Evolutionary conservation across 2,113 vertebrate species (phyloP).

Genomic region (Pimephales promelas): DNA sequence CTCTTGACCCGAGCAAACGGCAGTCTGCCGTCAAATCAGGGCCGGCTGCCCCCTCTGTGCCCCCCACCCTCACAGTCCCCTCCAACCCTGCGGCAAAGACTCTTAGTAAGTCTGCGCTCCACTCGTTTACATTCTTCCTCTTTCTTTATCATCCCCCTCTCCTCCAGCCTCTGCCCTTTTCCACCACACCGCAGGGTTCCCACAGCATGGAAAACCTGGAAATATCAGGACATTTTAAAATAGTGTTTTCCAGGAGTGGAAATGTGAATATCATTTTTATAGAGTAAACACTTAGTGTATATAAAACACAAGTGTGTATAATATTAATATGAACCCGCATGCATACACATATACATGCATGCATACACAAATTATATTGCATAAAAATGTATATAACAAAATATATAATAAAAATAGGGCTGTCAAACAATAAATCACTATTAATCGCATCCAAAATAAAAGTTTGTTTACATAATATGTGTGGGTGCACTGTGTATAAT

Average conservation of each 20-base stretch:
- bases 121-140: conserved; percentile 64
- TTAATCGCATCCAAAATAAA: too few relatives aligned
- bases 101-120: conserved; percentile 82
- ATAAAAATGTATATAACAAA: too few relatives aligned
- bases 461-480: too few relatives aligned
- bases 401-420: too few relatives aligned
- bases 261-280: background rate
- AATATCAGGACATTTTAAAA: background rate
- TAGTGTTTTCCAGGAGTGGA: background rate
- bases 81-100: conserved; percentile 77
- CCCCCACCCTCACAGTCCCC: conserved; percentile 64
- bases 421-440: too few relatives aligned
- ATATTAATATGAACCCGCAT: background rate
- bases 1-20: conserved; percentile 81
- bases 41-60: conserved; percentile 70
- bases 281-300: too few relatives aligned
- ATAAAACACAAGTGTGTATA: background rate
- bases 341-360: too few relatives aligned
- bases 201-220: conserved; percentile 16
- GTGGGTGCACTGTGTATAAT: too few relatives aligned
- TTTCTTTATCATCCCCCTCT: conserved; percentile 58
- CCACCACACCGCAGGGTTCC: conserved; percentile 45
- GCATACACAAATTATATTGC: too few relatives aligned
- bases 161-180: conserved; percentile 45
- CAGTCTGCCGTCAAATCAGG: conserved; percentile 78